A percentile compares a stretch with the other conserved stretches of the same genome.
Conservation (phyloP, 2,113 vertebrate genomes). For the Phylloscopus trochiloides region DNA sequence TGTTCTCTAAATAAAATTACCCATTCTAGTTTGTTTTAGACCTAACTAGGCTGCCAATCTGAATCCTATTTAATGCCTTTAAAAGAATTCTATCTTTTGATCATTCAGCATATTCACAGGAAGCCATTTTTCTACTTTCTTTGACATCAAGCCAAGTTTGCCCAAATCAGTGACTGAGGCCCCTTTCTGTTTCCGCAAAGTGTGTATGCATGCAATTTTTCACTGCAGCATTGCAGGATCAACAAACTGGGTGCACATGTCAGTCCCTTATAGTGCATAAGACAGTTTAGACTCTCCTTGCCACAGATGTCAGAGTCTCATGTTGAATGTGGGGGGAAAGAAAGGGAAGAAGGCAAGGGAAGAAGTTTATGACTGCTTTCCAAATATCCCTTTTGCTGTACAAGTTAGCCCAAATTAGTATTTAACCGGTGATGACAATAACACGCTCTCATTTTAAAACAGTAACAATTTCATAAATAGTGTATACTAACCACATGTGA, state of each 20-base stretch:
- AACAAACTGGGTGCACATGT: neutral
- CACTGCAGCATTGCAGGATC: neutral
- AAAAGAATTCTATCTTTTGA: neutral
- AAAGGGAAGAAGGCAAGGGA: neutral
- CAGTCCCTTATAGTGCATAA: neutral
- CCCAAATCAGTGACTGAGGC: neutral
- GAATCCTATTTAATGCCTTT: neutral
- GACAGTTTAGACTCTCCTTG: neutral
- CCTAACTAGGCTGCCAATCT: neutral
- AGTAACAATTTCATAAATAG: neutral
- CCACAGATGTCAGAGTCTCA: neutral
- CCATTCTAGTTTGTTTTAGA: neutral
- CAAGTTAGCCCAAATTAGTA: neutral
- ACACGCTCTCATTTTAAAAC: neutral
- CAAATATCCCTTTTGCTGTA: neutral
- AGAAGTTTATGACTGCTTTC: neutral
- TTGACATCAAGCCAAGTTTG: neutral
- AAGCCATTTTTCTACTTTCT: neutral
- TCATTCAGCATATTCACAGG: neutral
- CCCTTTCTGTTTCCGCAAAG: neutral
- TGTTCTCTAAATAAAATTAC: neutral
- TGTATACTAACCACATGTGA: neutral
- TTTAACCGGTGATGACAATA: neutral
- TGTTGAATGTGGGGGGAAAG: neutral
- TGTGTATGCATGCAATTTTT: neutral